Evolutionary conservation across 2,797 vertebrate genomes (phyloP), one percentile per base, ranked within the genome.

Genomic region (Echeneis naucrates): DNA sequence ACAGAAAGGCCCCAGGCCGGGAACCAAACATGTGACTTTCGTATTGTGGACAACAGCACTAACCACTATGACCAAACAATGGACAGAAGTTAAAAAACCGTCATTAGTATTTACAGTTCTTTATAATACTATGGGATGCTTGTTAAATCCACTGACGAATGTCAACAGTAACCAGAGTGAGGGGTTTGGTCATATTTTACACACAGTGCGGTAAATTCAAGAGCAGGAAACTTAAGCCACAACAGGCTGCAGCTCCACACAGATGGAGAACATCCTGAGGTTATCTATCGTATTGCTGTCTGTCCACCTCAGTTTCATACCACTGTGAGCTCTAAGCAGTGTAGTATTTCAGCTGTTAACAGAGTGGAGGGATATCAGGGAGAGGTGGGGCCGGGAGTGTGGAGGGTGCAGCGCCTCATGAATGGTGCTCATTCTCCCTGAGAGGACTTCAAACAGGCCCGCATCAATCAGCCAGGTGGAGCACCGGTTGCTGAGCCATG

Each of bases 321-420:
- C 78, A 72, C 59, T 23, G 44, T 54, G 73, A 77, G 72, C 78
- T 76, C 44, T 50, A 77, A 85, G 81, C 83, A 66, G 89, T 87
- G 82, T 88, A 86, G 85, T 81, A 58, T 92, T 92, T 91, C 90
- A 92, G 68, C 83, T 89, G 90, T 90, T 93, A 93, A 92, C 87
- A 91, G 90, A 88, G 84, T 69, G 79, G 78, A 80, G 77, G 84
- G 66, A 42, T 19, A 57, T 77, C 65, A 66, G 68, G 5, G 68
- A 81, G 79, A 72, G 82, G 80, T 68, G 75, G 89, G 79, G 80
- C 58, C 2, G 32, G 76, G 68, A 75, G 78, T 69, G 78, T 60
- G 85, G 82, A 77, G 72, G 68, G 55, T 38, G 57, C 68, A 78
- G 78, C 54, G 30, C 45, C 80, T 75, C 24, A 89, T 93, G 91